A percentile compares a stretch with the other conserved stretches of the same genome.
Conservation (phyloP, 2,113 vertebrate species). For the Tragelaphus buxtoni region DNA sequence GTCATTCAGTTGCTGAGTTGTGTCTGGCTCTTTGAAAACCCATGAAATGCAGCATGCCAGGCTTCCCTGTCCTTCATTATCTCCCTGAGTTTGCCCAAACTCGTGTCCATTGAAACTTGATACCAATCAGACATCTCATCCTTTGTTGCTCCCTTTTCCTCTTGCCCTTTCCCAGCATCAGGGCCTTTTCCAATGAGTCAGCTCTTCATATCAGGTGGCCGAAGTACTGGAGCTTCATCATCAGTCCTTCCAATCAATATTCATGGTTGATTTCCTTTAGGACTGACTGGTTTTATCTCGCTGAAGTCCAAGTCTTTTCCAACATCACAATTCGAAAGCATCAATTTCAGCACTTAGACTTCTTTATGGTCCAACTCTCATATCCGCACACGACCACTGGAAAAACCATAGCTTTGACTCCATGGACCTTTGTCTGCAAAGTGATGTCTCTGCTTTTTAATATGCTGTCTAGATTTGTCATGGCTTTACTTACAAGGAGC, state of each 20-base stretch:
- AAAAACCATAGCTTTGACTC: background rate
- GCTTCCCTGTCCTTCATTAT: background rate
- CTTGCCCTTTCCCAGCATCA: background rate
- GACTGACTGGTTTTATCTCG: background rate
- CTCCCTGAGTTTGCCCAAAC: background rate
- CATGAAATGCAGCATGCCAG: background rate
- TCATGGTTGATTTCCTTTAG: background rate
- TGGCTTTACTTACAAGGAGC: background rate
- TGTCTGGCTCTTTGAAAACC: background rate
- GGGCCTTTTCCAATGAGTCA: background rate
- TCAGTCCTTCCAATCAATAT: background rate
- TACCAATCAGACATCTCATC: background rate
- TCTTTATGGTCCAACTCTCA: background rate
- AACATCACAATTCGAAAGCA: background rate
- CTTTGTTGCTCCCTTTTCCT: fast-evolving
- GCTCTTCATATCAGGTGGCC: background rate
- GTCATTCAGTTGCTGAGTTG: background rate
- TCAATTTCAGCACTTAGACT: background rate
- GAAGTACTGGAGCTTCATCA: background rate
- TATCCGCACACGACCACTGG: background rate
- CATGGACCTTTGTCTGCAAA: background rate
- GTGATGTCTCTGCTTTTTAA: background rate
- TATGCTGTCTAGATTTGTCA: background rate
- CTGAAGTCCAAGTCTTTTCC: background rate
- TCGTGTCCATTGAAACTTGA: background rate